Base-by-base conservation (phyloP, 2,888 invertebrate genomes). In the Monochamus alternatus region DNA sequence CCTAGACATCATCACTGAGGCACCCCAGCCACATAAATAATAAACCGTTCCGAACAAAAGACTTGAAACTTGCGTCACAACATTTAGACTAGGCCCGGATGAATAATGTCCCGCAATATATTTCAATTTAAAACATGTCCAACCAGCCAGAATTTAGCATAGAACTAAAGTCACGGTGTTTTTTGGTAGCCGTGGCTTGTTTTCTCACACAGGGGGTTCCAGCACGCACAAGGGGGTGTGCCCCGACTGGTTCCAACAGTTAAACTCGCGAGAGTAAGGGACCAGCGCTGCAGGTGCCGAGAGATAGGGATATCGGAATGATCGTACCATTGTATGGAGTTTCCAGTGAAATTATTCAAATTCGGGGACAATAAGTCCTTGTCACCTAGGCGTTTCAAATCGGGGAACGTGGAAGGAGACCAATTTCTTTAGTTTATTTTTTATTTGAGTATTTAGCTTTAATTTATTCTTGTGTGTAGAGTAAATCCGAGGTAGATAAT, bases 191-290 rank as follows among this genome's bases (percentile, higher is more conserved):
- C 14, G 44, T 43, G 44, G 58, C 58, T 32, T 59, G 47, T 31
- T 47, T 69, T 69, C 69, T 60, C 60, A 69, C 69, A 32, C n/a
- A 38, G 43, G 69, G 69, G 69, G 60, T 68, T 68, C 64, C 43
- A 9, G 44, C 44, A 12, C 32, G 38, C 43, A 43, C 62, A 63
- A 63, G 62, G 62, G 62, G 62, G 62, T 63, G 62, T 63, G 43
- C 62, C 62, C 14, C 8, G 38, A 38, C 62, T 12, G 63, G 44
- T 38, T 63, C 22, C 64, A 47, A 47, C 58, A 14, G 30, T 30
- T 30, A 47, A 47, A 44, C 44, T 65, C 64, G 64, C 64, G 64
- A 47, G 64, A 30, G 9, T 30, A 47, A 44, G 44, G 43, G 62
- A 38, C 47, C 3, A 12, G 47, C 64, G 64, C 47, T 47, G 64